Percentiles rank a stretch among this genome's conserved stretches.
These are phyloP conservation scores for Pluvialis apricaria DNA, from an alignment of 2,113 vertebrate genomes.

Conservation along the genomic window DNA sequence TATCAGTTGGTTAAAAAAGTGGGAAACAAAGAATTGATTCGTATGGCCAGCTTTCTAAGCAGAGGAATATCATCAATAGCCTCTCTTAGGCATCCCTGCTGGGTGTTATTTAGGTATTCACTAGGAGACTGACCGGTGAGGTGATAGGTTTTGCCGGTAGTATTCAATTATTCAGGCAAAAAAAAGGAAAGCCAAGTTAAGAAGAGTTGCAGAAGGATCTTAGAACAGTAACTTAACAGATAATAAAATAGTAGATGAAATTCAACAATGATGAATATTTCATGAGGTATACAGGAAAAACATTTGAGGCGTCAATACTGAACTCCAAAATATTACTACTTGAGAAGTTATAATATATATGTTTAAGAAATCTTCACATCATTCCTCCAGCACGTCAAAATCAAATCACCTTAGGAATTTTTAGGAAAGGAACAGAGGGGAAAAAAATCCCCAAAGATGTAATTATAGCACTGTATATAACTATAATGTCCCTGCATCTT, in stretches of 20 bases:
- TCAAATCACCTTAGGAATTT: neutral
- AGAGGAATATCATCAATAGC: neutral
- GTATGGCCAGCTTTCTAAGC: neutral
- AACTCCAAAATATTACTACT: neutral
- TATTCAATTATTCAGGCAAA: neutral
- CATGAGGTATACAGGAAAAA: neutral
- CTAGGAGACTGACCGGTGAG: neutral
- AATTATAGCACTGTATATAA: neutral
- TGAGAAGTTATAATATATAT: neutral
- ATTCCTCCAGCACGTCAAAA: neutral
- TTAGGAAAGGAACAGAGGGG: neutral
- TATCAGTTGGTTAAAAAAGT: neutral
- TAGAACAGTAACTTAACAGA: neutral
- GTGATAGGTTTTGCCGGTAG: neutral
- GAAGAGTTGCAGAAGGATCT: neutral
- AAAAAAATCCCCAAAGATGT: neutral
- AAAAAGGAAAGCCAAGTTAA: neutral
- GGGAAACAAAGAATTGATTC: neutral
- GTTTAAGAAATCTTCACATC: neutral
- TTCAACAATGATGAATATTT: neutral
- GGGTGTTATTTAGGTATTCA: neutral
- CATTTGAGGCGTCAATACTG: neutral
- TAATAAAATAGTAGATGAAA: neutral
- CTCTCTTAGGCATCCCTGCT: neutral
- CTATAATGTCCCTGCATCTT: neutral